These are phyloP conservation scores for Hestina assimilis DNA, from an alignment of 1,140 invertebrate genomes.

Conservation along the genomic window DNA sequence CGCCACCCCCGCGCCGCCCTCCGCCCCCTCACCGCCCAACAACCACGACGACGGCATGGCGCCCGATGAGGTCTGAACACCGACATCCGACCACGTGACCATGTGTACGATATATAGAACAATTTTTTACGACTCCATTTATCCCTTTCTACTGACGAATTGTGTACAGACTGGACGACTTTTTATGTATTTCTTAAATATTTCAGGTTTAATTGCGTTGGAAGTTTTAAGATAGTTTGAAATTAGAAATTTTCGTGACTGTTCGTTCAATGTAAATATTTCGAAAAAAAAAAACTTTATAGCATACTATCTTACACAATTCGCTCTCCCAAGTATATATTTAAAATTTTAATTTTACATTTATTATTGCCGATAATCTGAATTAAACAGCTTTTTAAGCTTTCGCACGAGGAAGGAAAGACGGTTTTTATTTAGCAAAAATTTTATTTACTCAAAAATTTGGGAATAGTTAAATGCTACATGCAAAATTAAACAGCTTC, in stretches of 20 bases:
- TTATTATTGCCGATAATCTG: not conserved
- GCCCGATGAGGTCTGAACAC: slow-evolving; percentile 73
- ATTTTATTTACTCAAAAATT: not conserved
- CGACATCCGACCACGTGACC: not conserved
- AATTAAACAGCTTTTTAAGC: too few species aligned
- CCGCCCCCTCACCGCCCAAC: slow-evolving; percentile 36
- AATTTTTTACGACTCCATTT: not conserved
- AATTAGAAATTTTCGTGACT: not conserved
- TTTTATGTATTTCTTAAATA: not conserved
- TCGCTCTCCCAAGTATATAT: not conserved
- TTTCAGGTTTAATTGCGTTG: not conserved
- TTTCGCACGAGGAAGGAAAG: not conserved
- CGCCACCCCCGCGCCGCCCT: slow-evolving; percentile 21
- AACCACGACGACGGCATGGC: slow-evolving; percentile 63
- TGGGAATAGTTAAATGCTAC: not conserved
- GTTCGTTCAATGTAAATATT: not conserved
- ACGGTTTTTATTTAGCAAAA: not conserved
- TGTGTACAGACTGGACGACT: not conserved
- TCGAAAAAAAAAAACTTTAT: not conserved
- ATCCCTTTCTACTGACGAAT: not conserved
- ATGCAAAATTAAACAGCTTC: not conserved
- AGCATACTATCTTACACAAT: not conserved
- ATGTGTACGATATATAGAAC: not conserved
- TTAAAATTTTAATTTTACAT: not conserved
- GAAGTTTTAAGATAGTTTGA: not conserved